Base-by-base conservation (phyloP, 2,888 invertebrate genomes). In the Hydrotaea cyrtoneurina region DNA sequence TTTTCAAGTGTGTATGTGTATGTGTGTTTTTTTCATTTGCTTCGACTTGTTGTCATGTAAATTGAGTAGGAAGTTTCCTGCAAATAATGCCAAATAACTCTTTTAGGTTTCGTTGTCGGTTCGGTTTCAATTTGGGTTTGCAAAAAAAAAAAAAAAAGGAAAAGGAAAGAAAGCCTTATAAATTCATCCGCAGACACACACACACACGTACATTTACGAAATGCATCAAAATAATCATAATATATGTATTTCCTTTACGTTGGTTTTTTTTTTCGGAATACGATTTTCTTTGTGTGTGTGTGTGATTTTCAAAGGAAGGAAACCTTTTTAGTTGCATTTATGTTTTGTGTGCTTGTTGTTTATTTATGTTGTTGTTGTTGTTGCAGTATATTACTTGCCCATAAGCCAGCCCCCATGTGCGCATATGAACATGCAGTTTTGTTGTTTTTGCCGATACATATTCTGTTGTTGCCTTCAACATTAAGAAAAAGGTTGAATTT, bases 11-110 rank as follows among this genome's bases (percentile, higher is more conserved):
- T 39, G 39, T 39, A 55, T 71, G 69, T 69, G 36, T 62, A 64
- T 8, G 39, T 39, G 39, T 39, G 62, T 71, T 69, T 69, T 50
- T 62, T 23, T 46, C 36, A 69, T 31, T 39, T 36, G 19, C 8
- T 36, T 36, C 7, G 13, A n/a, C 39, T 39, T 7, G 39, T 10
- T 75, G 74, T 75, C 43, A 75, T 50, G 43, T 11, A 53, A 53
- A 57, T 13, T 55, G 75, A 72, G 82, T 83, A 76, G 74, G 59
- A 59, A 43, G 66, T 66, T 39, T 57, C 43, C 36, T 31, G 31
- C 26, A n/a, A 4, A 50, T 50, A 50, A 8, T 50, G 50, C 23
- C 31, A 26, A 46, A 69, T 15, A 13, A 71, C 50, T 53, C 53
- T 53, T 50, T 71, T 50, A 26, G 50, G 50, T n/a, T 50, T 50